Conservation (phyloP, 1,140 invertebrate species). For the Atta colombica region DNA sequence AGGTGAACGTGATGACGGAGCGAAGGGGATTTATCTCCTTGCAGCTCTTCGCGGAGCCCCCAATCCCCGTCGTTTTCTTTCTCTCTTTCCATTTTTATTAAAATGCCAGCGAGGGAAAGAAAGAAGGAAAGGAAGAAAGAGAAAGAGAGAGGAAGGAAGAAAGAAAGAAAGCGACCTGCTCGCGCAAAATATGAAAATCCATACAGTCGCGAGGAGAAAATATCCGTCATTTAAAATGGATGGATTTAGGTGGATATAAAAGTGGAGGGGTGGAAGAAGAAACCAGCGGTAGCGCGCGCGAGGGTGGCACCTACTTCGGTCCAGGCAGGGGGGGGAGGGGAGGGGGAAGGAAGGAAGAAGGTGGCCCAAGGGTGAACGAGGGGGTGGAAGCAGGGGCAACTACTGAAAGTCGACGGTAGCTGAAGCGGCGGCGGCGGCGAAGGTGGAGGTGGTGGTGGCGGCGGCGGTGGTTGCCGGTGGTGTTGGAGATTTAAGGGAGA, state of each 20-base stretch:
- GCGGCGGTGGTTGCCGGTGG: slow-evolving; percentile 75
- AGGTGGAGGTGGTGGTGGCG: slow-evolving; percentile 51
- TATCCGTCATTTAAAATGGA: slow-evolving; percentile 86
- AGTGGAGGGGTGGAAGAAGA: slow-evolving; percentile 75
- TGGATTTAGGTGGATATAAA: slow-evolving; percentile 84
- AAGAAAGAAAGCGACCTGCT: slow-evolving; percentile 20
- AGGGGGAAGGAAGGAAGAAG: slow-evolving; percentile 19
- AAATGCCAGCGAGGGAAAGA: slow-evolving; percentile 37
- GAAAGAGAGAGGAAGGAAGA: neutral
- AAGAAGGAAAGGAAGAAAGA: neutral
- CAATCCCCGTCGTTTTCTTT: slow-evolving; percentile 45
- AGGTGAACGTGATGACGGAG: slow-evolving; percentile 29
- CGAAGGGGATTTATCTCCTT: slow-evolving; percentile 54
- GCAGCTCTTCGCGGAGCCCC: slow-evolving; percentile 13
- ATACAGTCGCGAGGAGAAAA: slow-evolving; percentile 82
- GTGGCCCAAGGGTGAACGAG: slow-evolving; percentile 55
- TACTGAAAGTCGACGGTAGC: slow-evolving; percentile 79
- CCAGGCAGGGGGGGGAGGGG: neutral
- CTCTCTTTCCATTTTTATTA: slow-evolving; percentile 66
- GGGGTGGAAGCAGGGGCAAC: slow-evolving; percentile 73
- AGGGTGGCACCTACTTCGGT: slow-evolving; percentile 66
- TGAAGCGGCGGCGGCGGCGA: slow-evolving; percentile 45
- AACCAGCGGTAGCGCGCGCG: slow-evolving; percentile 62
- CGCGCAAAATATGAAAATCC: slow-evolving; percentile 81
- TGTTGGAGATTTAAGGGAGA: slow-evolving; percentile 80